Evolutionary conservation across 1,140 invertebrate species (phyloP).

Genomic region (Thalassaphorura encarpata): DNA sequence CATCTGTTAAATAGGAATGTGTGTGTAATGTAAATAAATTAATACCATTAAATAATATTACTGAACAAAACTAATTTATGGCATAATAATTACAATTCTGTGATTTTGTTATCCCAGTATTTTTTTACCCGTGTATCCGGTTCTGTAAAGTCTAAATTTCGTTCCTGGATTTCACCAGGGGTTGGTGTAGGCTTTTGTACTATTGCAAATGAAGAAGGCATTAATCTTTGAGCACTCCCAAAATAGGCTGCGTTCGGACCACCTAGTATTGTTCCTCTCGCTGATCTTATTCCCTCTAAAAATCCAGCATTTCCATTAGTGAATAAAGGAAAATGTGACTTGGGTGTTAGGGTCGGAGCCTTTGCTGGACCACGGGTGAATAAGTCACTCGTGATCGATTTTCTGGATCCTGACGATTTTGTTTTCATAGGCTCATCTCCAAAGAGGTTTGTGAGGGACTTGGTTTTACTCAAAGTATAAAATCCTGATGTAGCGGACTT

Average conservation of each 20-base stretch:
- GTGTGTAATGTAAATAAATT: too few relatives aligned
- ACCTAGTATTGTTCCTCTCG: slow-evolving; percentile 39
- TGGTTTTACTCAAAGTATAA: slow-evolving; percentile 30
- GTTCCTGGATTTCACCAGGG: slow-evolving; percentile 28
- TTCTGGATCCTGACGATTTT: background rate
- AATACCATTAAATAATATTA: too few relatives aligned
- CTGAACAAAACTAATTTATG: too few relatives aligned
- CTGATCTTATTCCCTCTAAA: slow-evolving; percentile 15
- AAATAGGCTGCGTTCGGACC: slow-evolving; percentile 76
- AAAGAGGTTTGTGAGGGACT: slow-evolving; percentile 27
- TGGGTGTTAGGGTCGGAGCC: slow-evolving; percentile 4
- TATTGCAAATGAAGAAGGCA: slow-evolving; percentile 1
- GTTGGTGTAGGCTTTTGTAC: slow-evolving; percentile 8
- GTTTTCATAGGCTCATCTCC: background rate
- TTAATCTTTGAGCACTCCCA: slow-evolving; percentile 58
- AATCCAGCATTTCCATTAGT: slow-evolving; percentile 17
- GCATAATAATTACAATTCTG: slow-evolving; percentile 24
- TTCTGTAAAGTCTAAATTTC: slow-evolving; percentile 26
- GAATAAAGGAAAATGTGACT: slow-evolving; percentile 16
- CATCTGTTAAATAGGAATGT: too few relatives aligned
- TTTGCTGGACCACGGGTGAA: background rate
- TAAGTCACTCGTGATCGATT: background rate
- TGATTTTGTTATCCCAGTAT: slow-evolving; percentile 33
- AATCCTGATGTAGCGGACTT: slow-evolving; percentile 20
- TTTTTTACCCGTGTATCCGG: slow-evolving; percentile 28